Evolutionary conservation across 2,113 vertebrate genomes (phyloP), one percentile per base, ranked within the genome.

Genomic region (Syngnathus floridae): DNA sequence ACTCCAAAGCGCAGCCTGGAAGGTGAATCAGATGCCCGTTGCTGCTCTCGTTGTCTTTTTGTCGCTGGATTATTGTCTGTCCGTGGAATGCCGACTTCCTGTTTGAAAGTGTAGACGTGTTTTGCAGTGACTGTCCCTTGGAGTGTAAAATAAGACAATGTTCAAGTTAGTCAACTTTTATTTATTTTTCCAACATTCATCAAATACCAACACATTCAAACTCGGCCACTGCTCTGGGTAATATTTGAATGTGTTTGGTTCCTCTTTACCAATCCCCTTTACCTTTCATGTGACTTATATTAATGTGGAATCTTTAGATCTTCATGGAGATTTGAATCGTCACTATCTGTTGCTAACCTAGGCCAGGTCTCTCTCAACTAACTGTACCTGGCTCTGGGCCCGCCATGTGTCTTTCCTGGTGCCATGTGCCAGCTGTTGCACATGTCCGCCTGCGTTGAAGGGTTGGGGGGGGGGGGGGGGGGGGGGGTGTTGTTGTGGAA

Each of bases 381-480:
- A 66, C 62, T 70, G 70, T 65, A 66, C 48, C 63, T 80, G 84
- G 81, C 72, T 58, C 13, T 11, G 48, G 36, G 73, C 85, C 83
- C 82, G 67, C 48, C 16, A 6, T 62, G 72, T 71, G 76, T 70
- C 68, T 70, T 74, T 78, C 75, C 73, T 49, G 43, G 54, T 71
- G 76, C 55, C 85, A 87, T 84, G 88, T 82, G 79, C 74, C 75
- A 74, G 76, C 64, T 26, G 36, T 66, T 74, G 78, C 83, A 85
- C 78, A 84, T 82, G 85, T 74, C 74, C 74, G 59, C 48, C 69
- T 72, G 66, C 49, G 67, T 73, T 66, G 26, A 26, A 26, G 26
- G 26, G 26, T 1, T 26, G 1, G 26, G 26, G 26, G 76, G 58
- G 62, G 78, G 76, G 76, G 58, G 62, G 76, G 58, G 62, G 78